phyloP scores from a whole-genome alignment of 2,888 invertebrate genomes.

The Eristalis pertinax region DNA sequence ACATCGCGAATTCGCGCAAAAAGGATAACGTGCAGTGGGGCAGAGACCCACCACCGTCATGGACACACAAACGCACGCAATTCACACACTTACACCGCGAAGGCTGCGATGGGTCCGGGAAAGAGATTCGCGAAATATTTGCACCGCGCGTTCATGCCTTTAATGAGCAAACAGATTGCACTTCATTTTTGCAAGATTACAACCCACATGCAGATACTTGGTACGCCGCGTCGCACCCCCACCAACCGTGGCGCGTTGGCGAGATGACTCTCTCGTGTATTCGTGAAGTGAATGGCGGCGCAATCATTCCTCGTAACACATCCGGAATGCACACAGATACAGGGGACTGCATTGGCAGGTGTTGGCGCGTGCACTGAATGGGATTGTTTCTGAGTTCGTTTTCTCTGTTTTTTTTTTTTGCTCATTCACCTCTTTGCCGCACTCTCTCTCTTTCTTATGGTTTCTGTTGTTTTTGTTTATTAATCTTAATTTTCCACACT shows the following conservation, averaged over 20 bases:
- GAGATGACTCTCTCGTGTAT: conserved; percentile 22
- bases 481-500: conserved; percentile 67
- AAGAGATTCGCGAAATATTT: conserved; percentile 47
- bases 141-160: conserved; percentile 47
- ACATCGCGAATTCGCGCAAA: conserved; percentile 35
- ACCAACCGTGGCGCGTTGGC: not conserved
- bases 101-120: not conserved
- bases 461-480: conserved; percentile 26
- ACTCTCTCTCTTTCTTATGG: not conserved
- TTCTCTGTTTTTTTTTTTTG: too few species aligned
- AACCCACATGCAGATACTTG: conserved; percentile 38
- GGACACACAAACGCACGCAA: not conserved
- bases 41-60: not conserved
- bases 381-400: conserved; percentile 44
- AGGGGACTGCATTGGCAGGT: conserved; percentile 61
- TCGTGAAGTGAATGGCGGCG: conserved; percentile 51
- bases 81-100: not conserved
- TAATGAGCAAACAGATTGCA: conserved; percentile 71
- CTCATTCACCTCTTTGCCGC: not conserved
- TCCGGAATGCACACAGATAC: conserved; percentile 59
- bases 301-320: conserved; percentile 59
- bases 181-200: conserved; percentile 69
- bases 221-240: not conserved
- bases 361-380: conserved; percentile 70
- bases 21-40: conserved; percentile 51